Evolutionary conservation across 2,888 invertebrate genomes (phyloP).

Genomic region (Eristalinus aeneus): DNA sequence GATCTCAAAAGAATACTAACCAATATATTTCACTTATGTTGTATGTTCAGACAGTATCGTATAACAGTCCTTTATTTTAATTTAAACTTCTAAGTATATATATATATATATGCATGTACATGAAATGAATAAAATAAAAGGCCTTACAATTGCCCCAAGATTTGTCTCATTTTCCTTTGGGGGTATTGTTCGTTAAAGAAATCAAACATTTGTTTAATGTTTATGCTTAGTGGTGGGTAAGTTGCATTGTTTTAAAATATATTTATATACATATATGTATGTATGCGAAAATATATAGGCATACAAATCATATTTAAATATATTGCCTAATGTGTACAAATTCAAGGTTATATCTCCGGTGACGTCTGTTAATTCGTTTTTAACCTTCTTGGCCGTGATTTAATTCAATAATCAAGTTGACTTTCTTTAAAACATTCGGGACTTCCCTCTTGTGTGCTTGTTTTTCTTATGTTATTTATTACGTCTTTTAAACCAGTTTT

Average conservation of each 20-base stretch:
- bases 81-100: neutral
- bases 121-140: neutral
- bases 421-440: neutral
- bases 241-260: too few relatives aligned
- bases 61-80: neutral
- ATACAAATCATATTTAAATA: too few relatives aligned
- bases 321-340: neutral
- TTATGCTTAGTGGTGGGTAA: too few relatives aligned
- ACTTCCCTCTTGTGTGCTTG: neutral
- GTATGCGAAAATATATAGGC: too few relatives aligned
- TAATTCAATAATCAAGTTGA: neutral
- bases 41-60: neutral
- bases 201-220: too few relatives aligned
- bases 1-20: constrained; percentile 42
- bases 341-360: neutral
- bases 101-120: neutral
- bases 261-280: neutral
- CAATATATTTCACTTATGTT: neutral
- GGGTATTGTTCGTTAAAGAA: too few relatives aligned
- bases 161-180: neutral
- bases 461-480: neutral
- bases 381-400: neutral
- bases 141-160: neutral
- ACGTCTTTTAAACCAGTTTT: neutral
- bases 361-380: neutral